Conservation (phyloP, 1,140 invertebrate species). For the Pseudobourletiella spinata region DNA sequence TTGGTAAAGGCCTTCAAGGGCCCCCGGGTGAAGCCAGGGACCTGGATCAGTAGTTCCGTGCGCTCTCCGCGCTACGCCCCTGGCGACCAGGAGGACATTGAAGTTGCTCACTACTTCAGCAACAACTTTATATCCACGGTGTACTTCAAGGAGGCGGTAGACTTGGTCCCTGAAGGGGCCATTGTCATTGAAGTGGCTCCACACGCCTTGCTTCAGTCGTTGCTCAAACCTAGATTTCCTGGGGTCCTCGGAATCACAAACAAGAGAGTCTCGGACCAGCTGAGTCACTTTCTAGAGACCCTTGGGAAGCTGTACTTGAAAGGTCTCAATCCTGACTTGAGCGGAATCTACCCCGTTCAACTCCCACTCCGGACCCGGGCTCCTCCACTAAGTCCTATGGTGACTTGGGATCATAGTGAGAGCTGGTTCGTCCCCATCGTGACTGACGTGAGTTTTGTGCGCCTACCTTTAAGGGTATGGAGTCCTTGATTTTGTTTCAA, state of each 20-base stretch:
- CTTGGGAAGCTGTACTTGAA: constrained; percentile 73
- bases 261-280: constrained; percentile 54
- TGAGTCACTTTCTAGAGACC: constrained; percentile 56
- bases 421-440: constrained; percentile 69
- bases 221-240: constrained; percentile 56
- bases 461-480: too few relatives aligned
- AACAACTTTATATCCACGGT: constrained; percentile 58
- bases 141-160: constrained; percentile 71
- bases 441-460: constrained; percentile 40
- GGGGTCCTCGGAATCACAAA: constrained; percentile 63
- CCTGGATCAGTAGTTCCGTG: too few relatives aligned
- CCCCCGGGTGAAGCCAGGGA: too few relatives aligned
- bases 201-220: constrained; percentile 61
- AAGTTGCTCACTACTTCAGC: constrained; percentile 76
- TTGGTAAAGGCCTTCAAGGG: too few relatives aligned
- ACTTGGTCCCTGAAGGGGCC: constrained; percentile 65
- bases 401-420: constrained; percentile 83
- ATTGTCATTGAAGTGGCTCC: constrained; percentile 74
- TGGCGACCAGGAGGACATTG: too few relatives aligned
- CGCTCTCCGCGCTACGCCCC: too few relatives aligned
- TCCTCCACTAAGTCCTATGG: constrained; percentile 69
- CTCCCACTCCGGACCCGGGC: constrained; percentile 80
- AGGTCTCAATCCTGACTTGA: constrained; percentile 64
- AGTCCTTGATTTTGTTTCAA: too few relatives aligned
- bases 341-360: constrained; percentile 59